These are phyloP conservation scores for Aproaerema taeniolella DNA, from an alignment of 2,888 invertebrate genomes.

Conservation along the genomic window DNA sequence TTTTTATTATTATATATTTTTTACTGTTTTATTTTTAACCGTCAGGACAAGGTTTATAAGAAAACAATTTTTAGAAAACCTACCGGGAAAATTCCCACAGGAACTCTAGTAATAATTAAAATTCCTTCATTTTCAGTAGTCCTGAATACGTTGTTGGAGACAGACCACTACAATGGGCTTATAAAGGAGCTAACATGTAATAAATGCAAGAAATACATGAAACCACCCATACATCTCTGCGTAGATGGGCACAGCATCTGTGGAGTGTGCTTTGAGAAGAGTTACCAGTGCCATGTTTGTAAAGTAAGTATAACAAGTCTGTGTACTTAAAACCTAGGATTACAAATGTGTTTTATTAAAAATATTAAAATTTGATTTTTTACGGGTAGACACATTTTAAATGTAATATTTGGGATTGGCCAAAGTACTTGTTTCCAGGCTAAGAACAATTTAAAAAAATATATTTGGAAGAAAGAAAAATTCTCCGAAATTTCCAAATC, in stretches of 20 bases:
- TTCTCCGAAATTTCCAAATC: too few species aligned
- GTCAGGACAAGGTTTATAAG: too few species aligned
- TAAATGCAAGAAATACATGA: conserved; percentile 67
- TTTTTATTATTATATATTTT: too few species aligned
- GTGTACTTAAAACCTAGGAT: neutral
- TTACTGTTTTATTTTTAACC: too few species aligned
- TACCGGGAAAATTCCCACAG: too few species aligned
- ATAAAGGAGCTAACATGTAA: conserved; percentile 68
- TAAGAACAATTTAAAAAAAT: too few species aligned
- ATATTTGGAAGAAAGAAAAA: too few species aligned
- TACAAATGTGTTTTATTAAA: neutral
- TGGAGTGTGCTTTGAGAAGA: conserved; percentile 56
- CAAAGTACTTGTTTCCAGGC: too few species aligned
- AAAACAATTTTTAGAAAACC: too few species aligned
- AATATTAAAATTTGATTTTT: neutral
- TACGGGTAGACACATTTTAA: neutral
- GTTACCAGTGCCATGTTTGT: conserved; percentile 62
- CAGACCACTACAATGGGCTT: conserved; percentile 68
- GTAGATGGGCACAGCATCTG: conserved; percentile 70
- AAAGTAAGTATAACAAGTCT: conserved; percentile 34
- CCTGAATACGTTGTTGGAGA: conserved; percentile 58
- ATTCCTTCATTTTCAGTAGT: conserved; percentile 45
- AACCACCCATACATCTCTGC: conserved; percentile 67
- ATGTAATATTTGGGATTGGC: neutral
- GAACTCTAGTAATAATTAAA: too few species aligned